Conservation (phyloP, 2,113 vertebrate species). For the Climacteris rufus region DNA sequence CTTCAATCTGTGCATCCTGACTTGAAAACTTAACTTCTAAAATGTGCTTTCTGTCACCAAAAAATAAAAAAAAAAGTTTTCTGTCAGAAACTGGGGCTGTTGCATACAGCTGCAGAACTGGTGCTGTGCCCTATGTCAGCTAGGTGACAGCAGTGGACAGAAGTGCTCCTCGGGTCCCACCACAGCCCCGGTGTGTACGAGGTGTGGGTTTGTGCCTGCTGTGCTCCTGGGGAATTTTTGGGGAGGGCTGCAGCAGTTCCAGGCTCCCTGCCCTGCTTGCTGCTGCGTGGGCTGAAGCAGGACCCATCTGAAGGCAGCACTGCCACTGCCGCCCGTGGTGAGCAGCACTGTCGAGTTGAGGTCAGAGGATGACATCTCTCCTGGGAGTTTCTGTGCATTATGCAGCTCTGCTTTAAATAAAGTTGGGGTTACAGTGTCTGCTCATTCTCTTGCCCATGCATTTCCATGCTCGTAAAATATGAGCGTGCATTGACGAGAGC, state of each 20-base stretch:
- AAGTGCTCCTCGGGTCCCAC: accelerated
- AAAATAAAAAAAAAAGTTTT: not conserved
- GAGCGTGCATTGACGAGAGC: not conserved
- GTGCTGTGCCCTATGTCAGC: accelerated
- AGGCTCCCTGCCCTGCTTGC: not conserved
- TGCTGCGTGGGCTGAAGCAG: accelerated
- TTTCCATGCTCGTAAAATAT: not conserved
- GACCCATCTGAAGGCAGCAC: accelerated
- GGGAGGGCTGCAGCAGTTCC: not conserved
- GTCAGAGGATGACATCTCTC: accelerated
- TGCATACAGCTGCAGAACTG: accelerated
- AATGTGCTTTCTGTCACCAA: not conserved
- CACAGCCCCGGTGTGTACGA: accelerated
- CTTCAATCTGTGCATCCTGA: not conserved
- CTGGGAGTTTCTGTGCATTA: not conserved
- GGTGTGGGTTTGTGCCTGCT: not conserved
- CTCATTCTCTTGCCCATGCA: accelerated
- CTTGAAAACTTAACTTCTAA: not conserved
- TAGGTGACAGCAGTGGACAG: not conserved
- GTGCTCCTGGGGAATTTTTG: accelerated
- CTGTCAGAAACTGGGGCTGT: not conserved
- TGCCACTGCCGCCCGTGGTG: accelerated
- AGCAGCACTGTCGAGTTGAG: not conserved
- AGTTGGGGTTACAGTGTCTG: not conserved
- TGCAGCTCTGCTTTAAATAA: not conserved